phyloP scores from a whole-genome alignment of 2,888 invertebrate genomes.

The Prosapia bicincta region DNA sequence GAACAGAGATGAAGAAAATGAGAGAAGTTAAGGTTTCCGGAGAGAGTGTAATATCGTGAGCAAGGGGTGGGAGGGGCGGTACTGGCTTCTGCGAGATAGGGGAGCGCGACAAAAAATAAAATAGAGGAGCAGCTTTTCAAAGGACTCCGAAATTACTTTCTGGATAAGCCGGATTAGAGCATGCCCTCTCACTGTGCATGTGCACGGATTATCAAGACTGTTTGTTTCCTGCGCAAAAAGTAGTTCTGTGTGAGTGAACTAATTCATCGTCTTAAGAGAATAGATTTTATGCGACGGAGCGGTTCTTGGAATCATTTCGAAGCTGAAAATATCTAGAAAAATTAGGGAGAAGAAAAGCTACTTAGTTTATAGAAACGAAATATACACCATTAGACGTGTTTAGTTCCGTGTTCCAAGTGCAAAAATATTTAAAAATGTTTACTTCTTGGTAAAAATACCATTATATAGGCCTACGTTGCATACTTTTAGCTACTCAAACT shows the following conservation, averaged over 20 bases:
- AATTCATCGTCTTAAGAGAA: not conserved
- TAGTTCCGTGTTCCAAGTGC: no score
- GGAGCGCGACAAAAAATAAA: constrained; percentile 34
- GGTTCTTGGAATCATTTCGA: no score
- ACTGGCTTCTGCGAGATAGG: not conserved
- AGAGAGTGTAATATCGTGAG: constrained; percentile 25
- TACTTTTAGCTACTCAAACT: no score
- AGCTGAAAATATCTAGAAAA: no score
- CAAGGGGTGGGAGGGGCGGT: constrained; percentile 8
- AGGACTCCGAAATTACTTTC: constrained; percentile 43
- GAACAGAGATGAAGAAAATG: constrained; percentile 29
- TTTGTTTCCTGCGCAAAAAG: not conserved
- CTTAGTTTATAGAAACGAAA: no score
- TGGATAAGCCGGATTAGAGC: constrained; percentile 41
- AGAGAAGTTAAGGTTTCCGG: constrained; percentile 30
- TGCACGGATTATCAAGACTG: not conserved
- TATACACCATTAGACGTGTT: no score
- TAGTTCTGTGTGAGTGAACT: not conserved
- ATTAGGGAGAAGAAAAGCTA: no score
- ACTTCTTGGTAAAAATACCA: no score
- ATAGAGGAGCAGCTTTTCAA: constrained; percentile 39
- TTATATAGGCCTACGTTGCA: no score
- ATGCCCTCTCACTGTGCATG: constrained; percentile 8
- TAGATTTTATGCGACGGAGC: no score
- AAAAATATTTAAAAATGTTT: no score